These are phyloP conservation scores for Nothoprocta perdicaria DNA, from an alignment of 2,113 vertebrate species.

Conservation along the genomic window DNA sequence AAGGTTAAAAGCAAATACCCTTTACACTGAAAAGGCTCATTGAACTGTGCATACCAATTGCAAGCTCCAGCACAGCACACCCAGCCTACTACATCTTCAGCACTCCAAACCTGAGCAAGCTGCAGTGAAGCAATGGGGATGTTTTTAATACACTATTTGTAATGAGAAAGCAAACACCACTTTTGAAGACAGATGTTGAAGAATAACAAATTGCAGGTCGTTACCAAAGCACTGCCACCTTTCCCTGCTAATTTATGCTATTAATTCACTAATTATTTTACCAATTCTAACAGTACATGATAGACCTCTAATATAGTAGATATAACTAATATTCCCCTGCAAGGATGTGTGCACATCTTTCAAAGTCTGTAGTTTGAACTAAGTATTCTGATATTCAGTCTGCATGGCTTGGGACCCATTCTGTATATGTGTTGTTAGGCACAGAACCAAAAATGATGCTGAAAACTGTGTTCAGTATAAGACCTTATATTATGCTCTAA, in stretches of 20 bases:
- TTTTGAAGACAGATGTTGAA: background rate
- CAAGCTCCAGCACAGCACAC: background rate
- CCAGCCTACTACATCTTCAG: background rate
- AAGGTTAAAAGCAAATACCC: conserved; percentile 39
- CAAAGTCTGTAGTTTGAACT: too few species aligned
- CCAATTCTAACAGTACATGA: background rate
- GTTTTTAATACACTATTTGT: background rate
- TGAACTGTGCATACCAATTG: conserved; percentile 17
- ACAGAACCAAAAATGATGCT: background rate
- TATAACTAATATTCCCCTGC: background rate
- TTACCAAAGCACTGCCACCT: background rate
- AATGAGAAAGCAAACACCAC: background rate
- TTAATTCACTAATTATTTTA: conserved; percentile 14
- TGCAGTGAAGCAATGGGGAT: background rate
- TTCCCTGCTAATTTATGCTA: background rate
- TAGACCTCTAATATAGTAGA: background rate
- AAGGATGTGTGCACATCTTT: background rate
- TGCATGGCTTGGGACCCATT: background rate
- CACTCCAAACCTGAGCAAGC: background rate
- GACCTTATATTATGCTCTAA: background rate
- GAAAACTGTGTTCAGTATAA: background rate
- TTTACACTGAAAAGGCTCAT: conserved; percentile 47
- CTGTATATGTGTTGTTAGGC: background rate
- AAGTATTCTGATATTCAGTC: background rate
- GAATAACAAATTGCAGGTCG: background rate